A percentile compares a stretch with the other conserved stretches of the same genome.
phyloP scores from a whole-genome alignment of 2,113 vertebrate species.

The Xenopus borealis region DNA sequence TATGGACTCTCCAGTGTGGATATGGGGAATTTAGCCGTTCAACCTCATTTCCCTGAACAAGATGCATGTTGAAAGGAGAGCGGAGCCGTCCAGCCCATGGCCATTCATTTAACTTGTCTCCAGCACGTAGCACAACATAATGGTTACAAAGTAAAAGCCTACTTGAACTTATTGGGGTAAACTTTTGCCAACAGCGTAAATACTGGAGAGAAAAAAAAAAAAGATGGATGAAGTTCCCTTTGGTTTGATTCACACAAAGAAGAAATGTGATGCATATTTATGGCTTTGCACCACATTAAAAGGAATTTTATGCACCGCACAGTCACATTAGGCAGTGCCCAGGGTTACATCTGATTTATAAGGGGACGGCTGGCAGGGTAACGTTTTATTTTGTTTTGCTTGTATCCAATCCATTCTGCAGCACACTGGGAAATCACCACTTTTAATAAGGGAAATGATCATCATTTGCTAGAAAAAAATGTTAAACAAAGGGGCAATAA shows the following conservation, averaged over 20 bases:
- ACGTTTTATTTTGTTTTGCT: background rate
- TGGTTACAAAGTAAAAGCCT: slow-evolving; percentile 45
- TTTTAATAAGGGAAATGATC: no score
- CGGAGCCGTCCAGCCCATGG: slow-evolving; percentile 35
- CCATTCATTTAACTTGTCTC: slow-evolving; percentile 46
- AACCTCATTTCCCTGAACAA: slow-evolving; percentile 46
- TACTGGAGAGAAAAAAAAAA: slow-evolving; percentile 15
- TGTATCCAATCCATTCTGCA: background rate
- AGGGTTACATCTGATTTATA: slow-evolving; percentile 18
- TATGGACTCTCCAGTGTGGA: slow-evolving; percentile 38
- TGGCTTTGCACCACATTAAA: background rate
- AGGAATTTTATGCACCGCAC: slow-evolving; percentile 1
- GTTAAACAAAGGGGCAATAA: no score
- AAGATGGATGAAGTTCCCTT: background rate
- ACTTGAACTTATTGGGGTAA: slow-evolving; percentile 34
- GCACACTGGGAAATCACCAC: background rate
- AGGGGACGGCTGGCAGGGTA: background rate
- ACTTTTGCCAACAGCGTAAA: slow-evolving; percentile 39
- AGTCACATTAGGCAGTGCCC: background rate
- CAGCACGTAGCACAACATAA: slow-evolving; percentile 38
- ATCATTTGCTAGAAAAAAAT: no score
- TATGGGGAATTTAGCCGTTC: slow-evolving; percentile 45
- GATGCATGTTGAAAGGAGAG: slow-evolving; percentile 38
- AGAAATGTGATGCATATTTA: slow-evolving; percentile 16
- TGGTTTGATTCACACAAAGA: background rate